A percentile compares a stretch with the other conserved stretches of the same genome.
phyloP scores from a whole-genome alignment of 2,113 vertebrate species.

The Astur gentilis region DNA sequence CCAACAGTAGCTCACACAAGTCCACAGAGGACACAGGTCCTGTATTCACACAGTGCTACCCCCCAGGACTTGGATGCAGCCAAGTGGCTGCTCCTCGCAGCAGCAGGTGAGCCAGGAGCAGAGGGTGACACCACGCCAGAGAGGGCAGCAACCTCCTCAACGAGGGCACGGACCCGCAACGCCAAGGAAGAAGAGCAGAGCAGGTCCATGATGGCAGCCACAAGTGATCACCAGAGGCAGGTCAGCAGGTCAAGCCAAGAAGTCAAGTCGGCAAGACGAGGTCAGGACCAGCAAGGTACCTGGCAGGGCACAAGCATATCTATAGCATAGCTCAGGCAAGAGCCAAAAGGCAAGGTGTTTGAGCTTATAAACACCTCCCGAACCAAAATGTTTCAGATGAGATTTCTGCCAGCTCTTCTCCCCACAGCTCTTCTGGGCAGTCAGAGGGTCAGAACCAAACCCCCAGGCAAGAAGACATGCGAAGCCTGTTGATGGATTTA shows the following conservation, averaged over 20 bases:
- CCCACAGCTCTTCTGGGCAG: background rate
- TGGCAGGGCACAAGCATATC: background rate
- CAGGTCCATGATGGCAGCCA: background rate
- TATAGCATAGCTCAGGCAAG: background rate
- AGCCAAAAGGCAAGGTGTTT: background rate
- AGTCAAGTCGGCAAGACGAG: background rate
- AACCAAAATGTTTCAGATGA: background rate
- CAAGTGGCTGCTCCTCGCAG: background rate
- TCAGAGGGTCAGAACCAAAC: background rate
- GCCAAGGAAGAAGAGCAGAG: background rate
- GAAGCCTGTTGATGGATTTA: background rate
- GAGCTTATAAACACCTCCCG: background rate
- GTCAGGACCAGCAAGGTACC: background rate
- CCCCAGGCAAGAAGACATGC: background rate
- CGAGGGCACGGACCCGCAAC: background rate
- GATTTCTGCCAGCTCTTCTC: background rate
- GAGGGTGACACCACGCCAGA: background rate
- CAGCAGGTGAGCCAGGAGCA: background rate
- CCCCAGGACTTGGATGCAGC: background rate
- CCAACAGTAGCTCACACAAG: background rate
- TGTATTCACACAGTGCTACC: background rate
- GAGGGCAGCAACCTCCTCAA: background rate
- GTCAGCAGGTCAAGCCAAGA: background rate
- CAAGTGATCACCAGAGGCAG: background rate
- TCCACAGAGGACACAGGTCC: background rate